Evolutionary conservation across 2,888 invertebrate genomes (phyloP), one percentile per base, ranked within the genome.

Genomic region (Notodonta dromedarius): DNA sequence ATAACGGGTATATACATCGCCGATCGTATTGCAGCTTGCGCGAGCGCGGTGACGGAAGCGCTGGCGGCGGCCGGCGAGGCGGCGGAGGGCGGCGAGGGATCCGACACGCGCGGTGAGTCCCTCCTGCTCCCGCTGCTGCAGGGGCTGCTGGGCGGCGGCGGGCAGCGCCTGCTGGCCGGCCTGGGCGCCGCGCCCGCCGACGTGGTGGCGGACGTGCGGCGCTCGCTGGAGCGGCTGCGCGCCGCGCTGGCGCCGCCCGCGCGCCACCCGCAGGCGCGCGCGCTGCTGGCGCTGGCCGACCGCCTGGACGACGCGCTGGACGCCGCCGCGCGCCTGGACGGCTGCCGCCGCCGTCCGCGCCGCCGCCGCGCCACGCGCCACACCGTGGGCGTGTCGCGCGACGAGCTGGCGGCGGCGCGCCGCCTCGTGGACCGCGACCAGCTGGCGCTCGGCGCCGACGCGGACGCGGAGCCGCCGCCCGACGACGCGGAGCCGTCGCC

Each of bases 361-460:
- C 94, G 95, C 65, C 94, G 94, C 68, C 94, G 96, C 42, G 95
- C 95, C 66, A 95, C 95, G 56, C 90, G 98, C 0, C 97, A 98
- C 85, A 98, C 98, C 0, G 96, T 98, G 32, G 97, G 97, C 56
- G 97, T 98, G 16, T 97, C 96, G 50, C 94, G 95, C 54, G 97
- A 97, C 82, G 98, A 98, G 79, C 87, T 98, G 39, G 97, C 96
- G 4, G 95, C 96, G 75, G 98, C 98, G 0, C 94, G 97, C 55
- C 95, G 96, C 62, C 94, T 96, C 79, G 95, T 97, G 71, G 96
- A 97, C 84, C 77, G 85, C 8, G 88, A 86, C 63, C 81, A 84
- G 13, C 76, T 94, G 67, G 66, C 86, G 73, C 76, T 79, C 11
- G 75, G 69, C 14, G 70, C 78, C 4, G 79, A 81, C 3, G 71